These are phyloP conservation scores for Melanaphis sacchari DNA, from an alignment of 1,140 invertebrate species.

Conservation along the genomic window DNA sequence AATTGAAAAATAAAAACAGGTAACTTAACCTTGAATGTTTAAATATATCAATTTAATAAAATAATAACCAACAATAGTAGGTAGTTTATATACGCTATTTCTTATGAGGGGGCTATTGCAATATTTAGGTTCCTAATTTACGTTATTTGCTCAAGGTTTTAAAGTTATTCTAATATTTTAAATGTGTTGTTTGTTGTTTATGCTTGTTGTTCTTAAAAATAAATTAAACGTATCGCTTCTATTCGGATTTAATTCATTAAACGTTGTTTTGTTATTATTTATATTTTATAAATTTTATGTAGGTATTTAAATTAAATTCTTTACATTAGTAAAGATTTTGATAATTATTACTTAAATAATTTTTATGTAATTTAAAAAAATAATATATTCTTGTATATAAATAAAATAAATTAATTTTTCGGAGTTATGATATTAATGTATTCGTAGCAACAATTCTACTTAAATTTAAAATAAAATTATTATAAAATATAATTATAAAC, in stretches of 20 bases:
- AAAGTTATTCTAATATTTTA: background rate
- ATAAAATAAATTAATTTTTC: background rate
- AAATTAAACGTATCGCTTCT: background rate
- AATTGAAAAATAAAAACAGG: constrained; percentile 19
- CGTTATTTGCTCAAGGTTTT: background rate
- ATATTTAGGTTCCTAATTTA: background rate
- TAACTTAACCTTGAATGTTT: constrained; percentile 42
- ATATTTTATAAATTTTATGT: background rate
- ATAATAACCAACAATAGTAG: background rate
- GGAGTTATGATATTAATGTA: background rate
- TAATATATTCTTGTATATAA: too few species aligned
- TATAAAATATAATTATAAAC: background rate
- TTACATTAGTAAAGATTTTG: too few species aligned
- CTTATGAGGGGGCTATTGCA: too few species aligned
- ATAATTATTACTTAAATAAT: too few species aligned
- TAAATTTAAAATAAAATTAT: background rate
- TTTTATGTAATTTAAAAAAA: too few species aligned
- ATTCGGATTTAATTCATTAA: background rate
- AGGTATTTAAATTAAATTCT: too few species aligned
- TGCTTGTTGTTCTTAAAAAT: background rate
- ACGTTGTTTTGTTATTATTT: background rate
- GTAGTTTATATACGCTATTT: background rate
- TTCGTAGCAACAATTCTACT: background rate
- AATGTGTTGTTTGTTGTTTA: background rate
- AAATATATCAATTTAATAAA: constrained; percentile 9